phyloP scores from a whole-genome alignment of 2,113 vertebrate genomes.

The Varanus komodoensis region DNA sequence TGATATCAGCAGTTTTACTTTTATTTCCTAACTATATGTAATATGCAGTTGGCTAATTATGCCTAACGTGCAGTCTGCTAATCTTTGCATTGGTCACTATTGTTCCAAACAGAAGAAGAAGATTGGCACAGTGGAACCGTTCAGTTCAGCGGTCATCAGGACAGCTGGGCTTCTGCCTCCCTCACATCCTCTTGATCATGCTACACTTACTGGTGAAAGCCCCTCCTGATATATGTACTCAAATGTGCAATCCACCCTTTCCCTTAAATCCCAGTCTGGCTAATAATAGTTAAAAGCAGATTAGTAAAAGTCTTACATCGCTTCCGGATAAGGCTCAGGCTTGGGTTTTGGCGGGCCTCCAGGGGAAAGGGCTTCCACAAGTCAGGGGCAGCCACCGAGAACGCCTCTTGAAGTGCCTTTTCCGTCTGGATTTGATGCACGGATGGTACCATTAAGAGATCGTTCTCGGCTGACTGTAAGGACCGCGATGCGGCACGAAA shows the following conservation, averaged over 20 bases:
- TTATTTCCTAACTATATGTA: not conserved
- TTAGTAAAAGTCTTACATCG: conserved; percentile 31
- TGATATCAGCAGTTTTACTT: too few species aligned
- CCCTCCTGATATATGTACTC: not conserved
- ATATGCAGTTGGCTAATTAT: not conserved
- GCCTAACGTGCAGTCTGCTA: not conserved
- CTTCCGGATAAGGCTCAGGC: conserved; percentile 13
- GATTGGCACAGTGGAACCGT: too few species aligned
- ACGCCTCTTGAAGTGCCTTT: conserved; percentile 25
- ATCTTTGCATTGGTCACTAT: not conserved
- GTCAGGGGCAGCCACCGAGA: conserved; percentile 26
- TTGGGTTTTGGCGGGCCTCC: conserved; percentile 19
- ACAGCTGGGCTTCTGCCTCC: not conserved
- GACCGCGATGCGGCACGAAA: conserved; percentile 13
- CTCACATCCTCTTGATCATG: not conserved
- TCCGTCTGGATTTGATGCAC: conserved; percentile 9
- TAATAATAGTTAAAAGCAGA: not conserved
- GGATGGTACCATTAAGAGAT: conserved; percentile 16
- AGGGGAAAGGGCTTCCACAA: conserved; percentile 7
- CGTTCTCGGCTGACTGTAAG: conserved; percentile 21
- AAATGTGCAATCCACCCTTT: not conserved
- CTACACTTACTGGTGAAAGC: not conserved
- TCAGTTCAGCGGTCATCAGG: not conserved
- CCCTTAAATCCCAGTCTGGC: not conserved
- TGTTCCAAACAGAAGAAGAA: too few species aligned